Evolutionary conservation across 1,140 invertebrate genomes (phyloP).

Genomic region (Drosophila aff.): DNA sequence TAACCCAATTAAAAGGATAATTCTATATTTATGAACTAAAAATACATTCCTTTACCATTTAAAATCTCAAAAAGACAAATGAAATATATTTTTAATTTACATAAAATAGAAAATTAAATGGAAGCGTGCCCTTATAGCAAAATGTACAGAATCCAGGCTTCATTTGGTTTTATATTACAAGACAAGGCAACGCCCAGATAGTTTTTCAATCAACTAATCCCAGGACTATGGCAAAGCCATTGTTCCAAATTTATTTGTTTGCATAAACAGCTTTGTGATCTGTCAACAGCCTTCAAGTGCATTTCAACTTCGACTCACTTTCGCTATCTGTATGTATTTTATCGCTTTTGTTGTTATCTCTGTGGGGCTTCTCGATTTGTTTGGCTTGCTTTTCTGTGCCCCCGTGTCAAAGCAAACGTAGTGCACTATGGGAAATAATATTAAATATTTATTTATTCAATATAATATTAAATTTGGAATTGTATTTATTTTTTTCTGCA

Average conservation of each 20-base stretch:
- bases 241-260: slow-evolving; percentile 11
- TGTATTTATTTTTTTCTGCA: not conserved
- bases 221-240: not conserved
- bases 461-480: not conserved
- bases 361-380: slow-evolving; percentile 29
- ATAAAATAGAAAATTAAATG: too few relatives aligned
- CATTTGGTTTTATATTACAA: not conserved
- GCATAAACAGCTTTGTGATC: slow-evolving; percentile 2
- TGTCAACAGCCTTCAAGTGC: slow-evolving; percentile 17
- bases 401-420: slow-evolving; percentile 11
- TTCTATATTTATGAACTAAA: too few relatives aligned
- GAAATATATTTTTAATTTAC: not conserved
- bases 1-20: too few relatives aligned
- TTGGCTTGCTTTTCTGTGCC: slow-evolving; percentile 5
- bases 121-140: too few relatives aligned
- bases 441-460: not conserved
- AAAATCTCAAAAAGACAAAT: not conserved
- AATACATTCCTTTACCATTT: not conserved
- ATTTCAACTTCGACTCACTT: slow-evolving; percentile 10
- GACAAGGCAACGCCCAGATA: not conserved
- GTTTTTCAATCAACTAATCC: slow-evolving; percentile 8
- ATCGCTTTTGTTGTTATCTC: slow-evolving; percentile 27
- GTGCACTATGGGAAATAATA: slow-evolving; percentile 1
- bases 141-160: not conserved
- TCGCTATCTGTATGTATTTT: slow-evolving; percentile 8